Percentiles rank a stretch among this genome's conserved stretches.
These are phyloP conservation scores for Heterodera schachtii DNA, from an alignment of 1,140 invertebrate genomes.

Conservation along the genomic window DNA sequence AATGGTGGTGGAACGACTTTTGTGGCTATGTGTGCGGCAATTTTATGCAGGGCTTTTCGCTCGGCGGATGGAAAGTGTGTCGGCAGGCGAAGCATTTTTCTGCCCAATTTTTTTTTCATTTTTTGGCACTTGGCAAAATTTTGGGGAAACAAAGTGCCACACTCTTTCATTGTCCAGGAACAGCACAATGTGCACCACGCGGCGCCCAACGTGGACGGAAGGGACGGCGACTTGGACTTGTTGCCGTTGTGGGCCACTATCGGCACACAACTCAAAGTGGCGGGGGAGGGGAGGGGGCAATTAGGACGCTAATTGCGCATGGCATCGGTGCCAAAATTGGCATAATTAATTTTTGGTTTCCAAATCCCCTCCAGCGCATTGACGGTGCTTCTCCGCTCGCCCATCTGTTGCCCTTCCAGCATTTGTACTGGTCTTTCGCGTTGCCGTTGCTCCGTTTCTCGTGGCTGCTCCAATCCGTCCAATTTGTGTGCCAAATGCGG, in stretches of 20 bases:
- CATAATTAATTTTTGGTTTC: too few relatives aligned
- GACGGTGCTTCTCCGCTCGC: slow-evolving; percentile 46
- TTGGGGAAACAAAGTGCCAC: too few relatives aligned
- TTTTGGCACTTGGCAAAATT: too few relatives aligned
- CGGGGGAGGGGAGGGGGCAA: neutral
- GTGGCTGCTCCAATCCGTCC: slow-evolving; percentile 62
- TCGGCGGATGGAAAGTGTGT: slow-evolving; percentile 63
- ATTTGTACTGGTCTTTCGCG: slow-evolving; percentile 61
- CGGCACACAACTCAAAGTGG: slow-evolving; percentile 58
- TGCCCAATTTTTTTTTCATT: too few relatives aligned
- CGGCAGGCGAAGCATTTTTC: too few relatives aligned
- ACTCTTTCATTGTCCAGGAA: neutral
- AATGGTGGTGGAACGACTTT: slow-evolving; percentile 41
- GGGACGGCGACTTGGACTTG: slow-evolving; percentile 63
- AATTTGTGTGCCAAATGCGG: slow-evolving; percentile 57
- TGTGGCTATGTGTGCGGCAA: slow-evolving; percentile 60
- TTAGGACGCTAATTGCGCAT: too few relatives aligned
- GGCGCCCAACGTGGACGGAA: slow-evolving; percentile 62
- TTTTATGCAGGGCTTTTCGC: slow-evolving; percentile 62
- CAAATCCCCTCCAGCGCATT: slow-evolving; percentile 35
- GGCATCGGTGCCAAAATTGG: too few relatives aligned
- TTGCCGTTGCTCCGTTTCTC: slow-evolving; percentile 61
- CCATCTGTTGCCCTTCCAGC: slow-evolving; percentile 60
- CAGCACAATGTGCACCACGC: slow-evolving; percentile 66
- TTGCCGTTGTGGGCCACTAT: slow-evolving; percentile 64